A percentile compares a stretch with the other conserved stretches of the same genome.
phyloP scores from a whole-genome alignment of 2,113 vertebrate species.

The Coregonus clupeaformis region DNA sequence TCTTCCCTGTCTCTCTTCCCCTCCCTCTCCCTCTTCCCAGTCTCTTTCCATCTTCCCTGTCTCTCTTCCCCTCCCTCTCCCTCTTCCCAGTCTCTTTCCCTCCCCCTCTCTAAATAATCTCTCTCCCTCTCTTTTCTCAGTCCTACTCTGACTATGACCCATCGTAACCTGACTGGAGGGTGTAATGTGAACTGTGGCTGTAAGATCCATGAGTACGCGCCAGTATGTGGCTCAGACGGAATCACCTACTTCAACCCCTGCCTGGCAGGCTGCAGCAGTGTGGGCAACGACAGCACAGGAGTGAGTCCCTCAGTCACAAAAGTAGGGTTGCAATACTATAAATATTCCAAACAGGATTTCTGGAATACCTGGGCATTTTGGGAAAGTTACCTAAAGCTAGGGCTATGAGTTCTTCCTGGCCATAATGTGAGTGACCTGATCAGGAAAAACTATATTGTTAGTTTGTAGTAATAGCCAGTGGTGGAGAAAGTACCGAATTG shows the following conservation, averaged over 20 bases:
- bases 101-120: not conserved
- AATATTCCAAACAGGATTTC: too few relatives aligned
- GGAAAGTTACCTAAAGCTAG: too few relatives aligned
- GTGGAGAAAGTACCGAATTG: too few relatives aligned
- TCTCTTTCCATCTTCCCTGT: not conserved
- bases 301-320: slow-evolving; percentile 69
- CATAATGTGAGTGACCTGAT: not conserved
- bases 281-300: slow-evolving; percentile 88
- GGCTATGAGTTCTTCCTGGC: too few relatives aligned
- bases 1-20: not conserved
- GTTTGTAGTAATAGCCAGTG: too few relatives aligned
- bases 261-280: slow-evolving; percentile 88
- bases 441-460: not conserved
- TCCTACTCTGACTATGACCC: slow-evolving; percentile 93
- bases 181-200: slow-evolving; percentile 98
- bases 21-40: not conserved
- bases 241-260: slow-evolving; percentile 99
- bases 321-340: too few relatives aligned
- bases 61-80: not conserved
- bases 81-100: not conserved
- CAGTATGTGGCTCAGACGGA: slow-evolving; percentile 97
- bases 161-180: slow-evolving; percentile 94
- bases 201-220: slow-evolving; percentile 93
- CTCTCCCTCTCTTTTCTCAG: slow-evolving; percentile 58
- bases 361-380: too few relatives aligned